These are phyloP conservation scores for Psilopsiagon aurifrons DNA, from an alignment of 2,113 vertebrate species.

Conservation along the genomic window DNA sequence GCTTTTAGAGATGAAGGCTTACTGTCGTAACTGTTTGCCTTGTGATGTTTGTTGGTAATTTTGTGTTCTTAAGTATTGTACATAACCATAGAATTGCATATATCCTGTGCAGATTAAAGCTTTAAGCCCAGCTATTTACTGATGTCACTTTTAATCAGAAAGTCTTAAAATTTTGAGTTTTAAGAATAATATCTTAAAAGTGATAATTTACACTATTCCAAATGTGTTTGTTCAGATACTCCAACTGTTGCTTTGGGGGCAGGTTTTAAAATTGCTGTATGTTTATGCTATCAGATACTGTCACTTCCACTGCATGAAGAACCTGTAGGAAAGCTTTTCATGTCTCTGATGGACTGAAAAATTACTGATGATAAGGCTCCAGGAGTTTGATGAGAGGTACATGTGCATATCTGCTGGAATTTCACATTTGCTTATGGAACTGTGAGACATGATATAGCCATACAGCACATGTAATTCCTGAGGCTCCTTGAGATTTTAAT, in stretches of 20 bases:
- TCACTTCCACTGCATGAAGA: not conserved
- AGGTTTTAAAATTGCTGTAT: not conserved
- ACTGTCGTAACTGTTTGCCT: not conserved
- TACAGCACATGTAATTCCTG: not conserved
- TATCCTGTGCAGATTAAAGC: not conserved
- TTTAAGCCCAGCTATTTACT: not conserved
- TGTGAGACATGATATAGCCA: not conserved
- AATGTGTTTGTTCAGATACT: not conserved
- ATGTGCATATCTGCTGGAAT: not conserved
- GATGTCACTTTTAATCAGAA: not conserved
- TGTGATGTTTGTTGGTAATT: not conserved
- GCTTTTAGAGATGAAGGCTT: not conserved
- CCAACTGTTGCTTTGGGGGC: not conserved
- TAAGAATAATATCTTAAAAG: not conserved
- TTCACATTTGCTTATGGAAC: not conserved
- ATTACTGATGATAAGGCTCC: not conserved
- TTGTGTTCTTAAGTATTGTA: not conserved
- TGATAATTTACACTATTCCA: not conserved
- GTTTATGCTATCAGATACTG: not conserved
- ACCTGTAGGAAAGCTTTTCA: not conserved
- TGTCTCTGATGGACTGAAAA: not conserved
- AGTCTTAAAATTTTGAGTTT: not conserved
- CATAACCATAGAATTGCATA: not conserved
- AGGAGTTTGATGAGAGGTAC: not conserved
- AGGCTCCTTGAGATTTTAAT: not conserved